Evolutionary conservation across 2,888 invertebrate genomes (phyloP).

Genomic region (Deilephila elpenor): DNA sequence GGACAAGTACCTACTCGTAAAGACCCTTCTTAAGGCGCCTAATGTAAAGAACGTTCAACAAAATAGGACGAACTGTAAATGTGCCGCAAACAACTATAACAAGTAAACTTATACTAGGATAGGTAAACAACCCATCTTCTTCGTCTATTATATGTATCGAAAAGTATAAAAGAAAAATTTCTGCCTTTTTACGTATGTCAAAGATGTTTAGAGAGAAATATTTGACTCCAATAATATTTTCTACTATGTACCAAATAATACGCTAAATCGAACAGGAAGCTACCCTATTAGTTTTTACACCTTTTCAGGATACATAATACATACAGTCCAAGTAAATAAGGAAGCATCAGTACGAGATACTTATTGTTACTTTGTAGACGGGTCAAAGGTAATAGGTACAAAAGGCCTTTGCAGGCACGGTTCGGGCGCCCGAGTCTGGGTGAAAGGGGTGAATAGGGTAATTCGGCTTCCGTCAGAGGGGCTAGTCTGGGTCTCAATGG

Average conservation of each 20-base stretch:
- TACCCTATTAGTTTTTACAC: too few relatives aligned
- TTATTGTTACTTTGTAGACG: background rate
- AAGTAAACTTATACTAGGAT: background rate
- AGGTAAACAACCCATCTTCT: slow-evolving; percentile 10
- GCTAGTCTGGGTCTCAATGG: background rate
- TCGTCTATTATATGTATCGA: background rate
- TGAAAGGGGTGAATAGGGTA: background rate
- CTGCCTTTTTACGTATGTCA: too few relatives aligned
- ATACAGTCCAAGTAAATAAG: too few relatives aligned
- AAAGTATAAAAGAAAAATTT: too few relatives aligned
- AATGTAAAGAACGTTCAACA: background rate
- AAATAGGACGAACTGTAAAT: slow-evolving; percentile 12
- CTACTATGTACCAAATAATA: too few relatives aligned
- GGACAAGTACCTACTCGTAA: too few relatives aligned
- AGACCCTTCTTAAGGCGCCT: background rate
- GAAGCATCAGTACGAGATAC: background rate
- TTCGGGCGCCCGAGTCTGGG: background rate
- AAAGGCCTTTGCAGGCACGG: background rate
- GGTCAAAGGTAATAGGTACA: slow-evolving; percentile 1
- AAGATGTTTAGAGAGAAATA: too few relatives aligned
- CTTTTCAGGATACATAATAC: too few relatives aligned
- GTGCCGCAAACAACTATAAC: slow-evolving; percentile 9
- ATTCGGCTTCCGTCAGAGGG: background rate
- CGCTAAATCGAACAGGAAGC: too few relatives aligned
- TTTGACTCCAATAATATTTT: too few relatives aligned